phyloP scores from a whole-genome alignment of 2,888 invertebrate genomes.

The Drosophila atroscutellata region DNA sequence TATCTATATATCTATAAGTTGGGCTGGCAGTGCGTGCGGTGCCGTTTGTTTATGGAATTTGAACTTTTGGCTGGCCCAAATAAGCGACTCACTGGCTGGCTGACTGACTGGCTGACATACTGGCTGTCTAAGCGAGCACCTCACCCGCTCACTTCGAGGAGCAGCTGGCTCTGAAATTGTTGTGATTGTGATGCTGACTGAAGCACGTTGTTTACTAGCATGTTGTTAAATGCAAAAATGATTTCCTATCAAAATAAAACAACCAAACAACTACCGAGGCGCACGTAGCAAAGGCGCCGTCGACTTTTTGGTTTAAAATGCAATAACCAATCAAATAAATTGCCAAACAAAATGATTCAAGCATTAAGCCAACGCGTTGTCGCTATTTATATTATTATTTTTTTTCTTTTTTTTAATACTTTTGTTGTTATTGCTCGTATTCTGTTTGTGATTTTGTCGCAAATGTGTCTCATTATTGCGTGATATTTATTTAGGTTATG shows the following conservation, averaged over 20 bases:
- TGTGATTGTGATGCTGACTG: conserved; percentile 52
- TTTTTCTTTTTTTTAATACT: conserved; percentile 28
- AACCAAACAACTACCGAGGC: conserved; percentile 38
- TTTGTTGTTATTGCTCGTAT: conserved; percentile 11
- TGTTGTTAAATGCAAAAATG: conserved; percentile 81
- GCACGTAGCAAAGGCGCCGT: conserved; percentile 64
- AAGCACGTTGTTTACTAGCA: conserved; percentile 56
- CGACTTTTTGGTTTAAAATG: conserved; percentile 73
- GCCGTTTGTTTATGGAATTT: conserved; percentile 74
- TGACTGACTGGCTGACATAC: conserved; percentile 30
- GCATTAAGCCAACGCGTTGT: conserved; percentile 67
- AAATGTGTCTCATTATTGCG: conserved; percentile 77
- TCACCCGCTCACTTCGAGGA: conserved; percentile 49
- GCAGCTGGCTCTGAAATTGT: conserved; percentile 40
- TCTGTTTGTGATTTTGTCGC: conserved; percentile 59
- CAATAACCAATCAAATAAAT: conserved; percentile 80
- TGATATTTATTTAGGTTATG: conserved; percentile 80
- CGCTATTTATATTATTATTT: conserved; percentile 49
- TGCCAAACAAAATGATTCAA: conserved; percentile 75
- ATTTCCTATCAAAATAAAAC: conserved; percentile 76
- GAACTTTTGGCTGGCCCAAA: conserved; percentile 62
- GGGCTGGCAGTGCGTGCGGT: conserved; percentile 47
- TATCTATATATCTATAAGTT: conserved; percentile 48
- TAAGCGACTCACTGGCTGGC: conserved; percentile 30
- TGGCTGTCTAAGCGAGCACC: conserved; percentile 31